Base-by-base conservation (phyloP, 1,140 invertebrate species). In the Cylas formicarius region DNA sequence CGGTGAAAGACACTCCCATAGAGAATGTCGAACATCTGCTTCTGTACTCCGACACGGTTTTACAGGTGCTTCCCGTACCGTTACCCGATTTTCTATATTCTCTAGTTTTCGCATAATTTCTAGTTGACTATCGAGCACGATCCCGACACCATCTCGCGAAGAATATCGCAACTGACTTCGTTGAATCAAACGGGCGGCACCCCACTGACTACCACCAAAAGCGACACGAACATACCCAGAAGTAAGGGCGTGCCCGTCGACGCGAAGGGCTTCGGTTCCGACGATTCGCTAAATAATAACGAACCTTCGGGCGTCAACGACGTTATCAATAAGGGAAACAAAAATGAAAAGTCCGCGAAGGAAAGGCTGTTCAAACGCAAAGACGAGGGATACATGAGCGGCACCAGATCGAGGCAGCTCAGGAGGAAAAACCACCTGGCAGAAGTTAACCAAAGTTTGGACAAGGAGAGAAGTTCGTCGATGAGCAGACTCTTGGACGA, bases 111-210 rank as follows among this genome's bases (percentile, higher is more conserved):
- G 10, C 14, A 45, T 36, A 4, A 16, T 53, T 51, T 56, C 51
- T 65, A 87, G 76, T 64, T 90, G 40, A 90, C 85, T 20, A 87
- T 94, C 51, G 90, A 94, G 65, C 86, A 91, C 56, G 88, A 90
- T 67, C 86, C 88, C 18, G 81, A 83, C 44, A 73, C 80, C n/a
- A 63, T 83, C 3, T 76, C 72, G 35, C 56, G 63, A 23, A 57
- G 50, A 31, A 38, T 56, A 8, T 27, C 48, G 8, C 55, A 53
- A 44, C 58, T 64, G 4, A 63, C 61, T 7, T 24, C 41, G 2
- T 22, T 50, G 7, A n/a, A n/a, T n/a, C 48, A 67, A 18, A 62
- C 70, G 31, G 61, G 67, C 31, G 62, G 63, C 28, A 29, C 48
- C 27, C 57, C 56, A 11, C 28, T 63, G 28, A 56, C 61, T 0